Conservation (phyloP, 1,140 invertebrate species). For the Drosophila busckii region DNA sequence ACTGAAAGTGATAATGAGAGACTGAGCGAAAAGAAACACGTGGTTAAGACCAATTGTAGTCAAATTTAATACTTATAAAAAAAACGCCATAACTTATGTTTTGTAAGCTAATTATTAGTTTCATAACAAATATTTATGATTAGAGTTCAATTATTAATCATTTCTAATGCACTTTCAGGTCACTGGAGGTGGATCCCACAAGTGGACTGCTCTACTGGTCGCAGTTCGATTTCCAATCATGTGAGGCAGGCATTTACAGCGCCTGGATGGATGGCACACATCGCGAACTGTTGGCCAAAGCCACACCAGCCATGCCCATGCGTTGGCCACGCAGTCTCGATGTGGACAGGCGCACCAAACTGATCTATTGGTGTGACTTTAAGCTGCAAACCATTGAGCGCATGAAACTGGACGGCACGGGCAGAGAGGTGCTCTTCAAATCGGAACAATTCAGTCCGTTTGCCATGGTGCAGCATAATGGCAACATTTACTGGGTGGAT, state of each 20-base stretch:
- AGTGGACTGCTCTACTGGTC: slow-evolving; percentile 87
- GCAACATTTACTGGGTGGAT: slow-evolving; percentile 86
- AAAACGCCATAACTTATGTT: too few species aligned
- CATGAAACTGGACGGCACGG: slow-evolving; percentile 85
- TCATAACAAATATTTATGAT: too few species aligned
- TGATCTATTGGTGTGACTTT: slow-evolving; percentile 88
- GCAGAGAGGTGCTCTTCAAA: slow-evolving; percentile 83
- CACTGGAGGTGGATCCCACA: slow-evolving; percentile 59
- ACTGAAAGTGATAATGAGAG: too few species aligned
- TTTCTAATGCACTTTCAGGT: too few species aligned
- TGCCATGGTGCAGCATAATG: slow-evolving; percentile 84
- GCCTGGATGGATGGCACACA: slow-evolving; percentile 89
- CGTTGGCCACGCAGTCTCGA: slow-evolving; percentile 93
- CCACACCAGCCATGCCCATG: slow-evolving; percentile 79
- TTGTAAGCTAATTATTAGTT: too few species aligned
- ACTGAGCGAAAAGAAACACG: too few species aligned
- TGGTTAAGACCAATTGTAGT: too few species aligned
- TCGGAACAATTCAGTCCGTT: slow-evolving; percentile 85
- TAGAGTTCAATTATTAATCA: too few species aligned
- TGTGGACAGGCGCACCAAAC: slow-evolving; percentile 87
- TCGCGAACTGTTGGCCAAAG: slow-evolving; percentile 80
- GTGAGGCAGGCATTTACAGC: slow-evolving; percentile 81
- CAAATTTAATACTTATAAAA: too few species aligned
- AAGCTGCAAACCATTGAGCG: slow-evolving; percentile 83
- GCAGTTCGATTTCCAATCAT: slow-evolving; percentile 80